Base-by-base conservation (phyloP, 2,113 vertebrate genomes). In the Ctenodactylus gundi region DNA sequence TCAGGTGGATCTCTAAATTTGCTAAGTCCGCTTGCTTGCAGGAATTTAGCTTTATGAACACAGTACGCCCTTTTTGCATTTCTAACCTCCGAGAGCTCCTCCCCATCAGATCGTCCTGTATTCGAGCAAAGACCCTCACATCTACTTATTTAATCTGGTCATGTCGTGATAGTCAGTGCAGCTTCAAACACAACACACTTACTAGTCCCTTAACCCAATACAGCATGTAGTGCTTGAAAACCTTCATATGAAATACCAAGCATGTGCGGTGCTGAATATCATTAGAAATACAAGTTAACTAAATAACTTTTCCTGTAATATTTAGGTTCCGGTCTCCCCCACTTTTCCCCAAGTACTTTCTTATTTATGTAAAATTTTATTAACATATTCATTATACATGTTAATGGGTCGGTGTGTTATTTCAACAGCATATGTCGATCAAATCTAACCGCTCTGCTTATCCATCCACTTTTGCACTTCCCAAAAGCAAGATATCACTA, bases 1-100 rank as follows among this genome's bases (percentile, higher is more conserved):
- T 96, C 27, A 67, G 72, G 83, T 88, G 95, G 53, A 94, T 76
- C 72, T 88, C n/a, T 88, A 68, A 72, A 93, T 80, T 72, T 85
- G 13, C 27, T 70, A 81, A 83, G 17, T 77, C 25, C 31, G 4
- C 1, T 41, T 55, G 41, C 65, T 67, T 88, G 62, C 6, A 67
- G 31, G 51, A 84, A 73, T 82, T 75, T 72, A 85, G 20, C 83
- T 21, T 1, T 21, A n/a, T 1, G 1, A 23, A 64, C 53, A 57
- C 2, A 2, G 36, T 77, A 88, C 87, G 83, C 2, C 0, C 13
- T 39, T 91, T 78, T 9, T 55, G 3, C 0, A 80, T 75, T 78
- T 83, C 51, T 18, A 36, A 15, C 2, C 12, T 64, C 31, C 55
- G 13, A 88, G 83, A 68, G 41, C 13, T 39, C 20, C 29, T 81